A percentile compares a stretch with the other conserved stretches of the same genome.
These are phyloP conservation scores for Tympanoctomys barrerae DNA, from an alignment of 2,797 vertebrate species.

Conservation along the genomic window DNA sequence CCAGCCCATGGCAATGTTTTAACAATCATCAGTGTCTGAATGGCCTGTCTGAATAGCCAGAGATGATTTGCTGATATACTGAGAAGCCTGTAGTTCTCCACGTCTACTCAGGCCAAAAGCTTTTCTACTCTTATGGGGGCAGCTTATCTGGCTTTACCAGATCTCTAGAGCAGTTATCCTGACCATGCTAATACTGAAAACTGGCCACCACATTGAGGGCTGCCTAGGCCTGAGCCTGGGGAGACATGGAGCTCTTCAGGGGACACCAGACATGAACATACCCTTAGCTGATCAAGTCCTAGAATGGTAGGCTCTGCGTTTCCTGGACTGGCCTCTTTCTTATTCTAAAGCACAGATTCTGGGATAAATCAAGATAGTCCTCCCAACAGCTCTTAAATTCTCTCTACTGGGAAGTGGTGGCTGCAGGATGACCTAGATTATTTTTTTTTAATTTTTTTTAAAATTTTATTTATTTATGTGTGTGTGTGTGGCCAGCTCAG, in stretches of 20 bases:
- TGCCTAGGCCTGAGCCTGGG: background rate
- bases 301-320: background rate
- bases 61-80: background rate
- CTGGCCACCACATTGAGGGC: background rate
- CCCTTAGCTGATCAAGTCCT: background rate
- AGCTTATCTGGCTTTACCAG: conserved; percentile 16
- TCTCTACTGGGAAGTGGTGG: background rate
- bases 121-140: background rate
- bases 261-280: background rate
- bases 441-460: too few species aligned
- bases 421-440: background rate
- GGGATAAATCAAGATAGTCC: background rate
- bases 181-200: background rate
- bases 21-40: background rate
- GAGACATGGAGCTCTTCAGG: background rate
- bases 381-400: conserved; percentile 3
- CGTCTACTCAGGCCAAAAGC: background rate
- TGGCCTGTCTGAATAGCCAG: background rate
- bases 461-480: too few species aligned
- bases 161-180: background rate
- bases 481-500: too few species aligned
- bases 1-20: background rate
- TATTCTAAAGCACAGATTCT: background rate
- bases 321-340: background rate
- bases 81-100: background rate